A percentile compares a stretch with the other conserved stretches of the same genome.
phyloP scores from a whole-genome alignment of 2,888 invertebrate genomes.

The Selenia dentaria region DNA sequence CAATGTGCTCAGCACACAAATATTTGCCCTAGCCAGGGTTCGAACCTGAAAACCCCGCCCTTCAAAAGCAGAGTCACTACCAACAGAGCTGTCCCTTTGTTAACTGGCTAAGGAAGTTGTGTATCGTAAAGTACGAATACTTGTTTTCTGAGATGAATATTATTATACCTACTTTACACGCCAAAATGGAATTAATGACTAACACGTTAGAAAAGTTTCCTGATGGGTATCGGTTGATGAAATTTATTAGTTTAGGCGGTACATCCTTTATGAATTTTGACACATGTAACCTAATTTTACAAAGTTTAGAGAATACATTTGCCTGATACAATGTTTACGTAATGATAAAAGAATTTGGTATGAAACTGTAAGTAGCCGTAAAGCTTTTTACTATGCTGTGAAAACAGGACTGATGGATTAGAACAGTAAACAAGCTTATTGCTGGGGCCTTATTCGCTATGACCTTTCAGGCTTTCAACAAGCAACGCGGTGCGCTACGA shows the following conservation, averaged over 20 bases:
- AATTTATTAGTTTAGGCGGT: constrained; percentile 11
- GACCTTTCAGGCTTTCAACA: too few relatives aligned
- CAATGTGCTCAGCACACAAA: too few relatives aligned
- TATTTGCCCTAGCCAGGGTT: too few relatives aligned
- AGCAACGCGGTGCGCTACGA: too few relatives aligned
- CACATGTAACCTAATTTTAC: constrained; percentile 11
- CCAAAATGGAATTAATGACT: not conserved
- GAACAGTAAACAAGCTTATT: constrained; percentile 1
- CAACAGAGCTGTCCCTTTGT: not conserved
- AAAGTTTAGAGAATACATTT: constrained; percentile 13
- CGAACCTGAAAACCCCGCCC: too few relatives aligned
- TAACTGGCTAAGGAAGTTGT: not conserved
- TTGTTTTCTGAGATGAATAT: not conserved
- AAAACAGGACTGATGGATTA: constrained; percentile 19
- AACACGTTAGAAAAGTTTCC: not conserved
- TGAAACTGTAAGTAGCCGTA: constrained; percentile 9
- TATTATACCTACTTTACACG: not conserved
- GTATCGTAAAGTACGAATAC: not conserved
- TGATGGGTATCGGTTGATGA: constrained; percentile 5
- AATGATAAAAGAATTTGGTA: constrained; percentile 7
- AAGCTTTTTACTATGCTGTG: constrained; percentile 17
- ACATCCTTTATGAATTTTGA: constrained; percentile 6
- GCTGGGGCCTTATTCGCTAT: too few relatives aligned
- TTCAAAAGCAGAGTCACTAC: too few relatives aligned
- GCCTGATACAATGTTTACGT: constrained; percentile 18